Evolutionary conservation across 92 coral and sea anemone genomes (phyloP).

Genomic region (Bergia sp.): DNA sequence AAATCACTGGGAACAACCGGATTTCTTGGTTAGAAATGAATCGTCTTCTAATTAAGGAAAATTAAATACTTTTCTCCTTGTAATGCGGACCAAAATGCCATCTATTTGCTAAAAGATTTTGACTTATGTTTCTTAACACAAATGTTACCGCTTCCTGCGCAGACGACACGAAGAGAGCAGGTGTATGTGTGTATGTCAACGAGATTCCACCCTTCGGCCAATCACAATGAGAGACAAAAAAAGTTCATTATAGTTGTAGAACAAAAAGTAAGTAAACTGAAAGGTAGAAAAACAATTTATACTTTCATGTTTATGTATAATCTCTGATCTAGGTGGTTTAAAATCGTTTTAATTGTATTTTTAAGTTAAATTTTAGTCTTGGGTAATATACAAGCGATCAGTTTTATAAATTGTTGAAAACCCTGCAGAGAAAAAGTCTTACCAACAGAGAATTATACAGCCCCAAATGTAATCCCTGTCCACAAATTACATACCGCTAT

Average conservation of each 20-base stretch:
- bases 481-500: not conserved
- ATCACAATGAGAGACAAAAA: not conserved
- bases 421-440: not conserved
- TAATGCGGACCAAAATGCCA: not conserved
- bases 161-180: not conserved
- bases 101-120: slow-evolving; percentile 11
- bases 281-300: not conserved
- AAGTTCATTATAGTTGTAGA: not conserved
- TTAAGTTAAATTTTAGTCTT: no score
- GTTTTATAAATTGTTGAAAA: not conserved
- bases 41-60: not conserved
- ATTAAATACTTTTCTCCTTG: not conserved
- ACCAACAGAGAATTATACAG: not conserved
- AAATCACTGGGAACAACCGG: not conserved
- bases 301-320: not conserved
- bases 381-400: not conserved
- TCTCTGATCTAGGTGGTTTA: not conserved
- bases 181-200: not conserved
- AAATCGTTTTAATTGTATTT: not conserved
- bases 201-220: not conserved
- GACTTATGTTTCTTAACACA: not conserved
- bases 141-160: not conserved
- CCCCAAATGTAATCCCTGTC: not conserved
- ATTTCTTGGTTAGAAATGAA: not conserved
- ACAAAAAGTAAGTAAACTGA: not conserved